Conservation (phyloP, 2,797 vertebrate species). For the Perdix hodgsoniae region DNA sequence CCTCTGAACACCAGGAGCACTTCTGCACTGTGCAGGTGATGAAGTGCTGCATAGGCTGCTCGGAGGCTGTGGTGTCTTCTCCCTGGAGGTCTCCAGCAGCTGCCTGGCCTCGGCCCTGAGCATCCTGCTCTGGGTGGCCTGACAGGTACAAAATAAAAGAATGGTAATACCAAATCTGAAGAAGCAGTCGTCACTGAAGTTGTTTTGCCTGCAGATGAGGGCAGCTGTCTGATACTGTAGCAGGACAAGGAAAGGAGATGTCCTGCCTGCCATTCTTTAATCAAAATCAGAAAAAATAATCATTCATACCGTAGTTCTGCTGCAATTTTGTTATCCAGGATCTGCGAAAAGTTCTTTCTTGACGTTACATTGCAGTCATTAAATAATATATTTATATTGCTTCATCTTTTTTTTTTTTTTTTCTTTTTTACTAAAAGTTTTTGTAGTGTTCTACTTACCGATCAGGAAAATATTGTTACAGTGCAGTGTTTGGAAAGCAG, state of each 20-base stretch:
- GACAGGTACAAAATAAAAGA: not conserved
- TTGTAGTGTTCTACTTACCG: not conserved
- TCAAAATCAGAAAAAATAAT: not conserved
- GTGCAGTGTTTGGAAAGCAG: conserved; percentile 90
- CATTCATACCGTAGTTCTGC: not conserved
- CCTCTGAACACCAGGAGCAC: not conserved
- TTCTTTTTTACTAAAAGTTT: not conserved
- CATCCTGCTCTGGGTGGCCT: not conserved
- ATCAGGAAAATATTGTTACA: conserved; percentile 72
- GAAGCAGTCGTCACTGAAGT: not conserved
- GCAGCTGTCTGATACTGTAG: not conserved
- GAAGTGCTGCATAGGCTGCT: not conserved
- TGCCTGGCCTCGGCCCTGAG: not conserved
- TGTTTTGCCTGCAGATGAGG: not conserved
- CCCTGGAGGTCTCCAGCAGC: not conserved
- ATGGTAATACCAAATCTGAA: not conserved
- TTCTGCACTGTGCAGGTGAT: not conserved
- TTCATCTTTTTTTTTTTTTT: not conserved
- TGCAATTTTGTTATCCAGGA: not conserved
- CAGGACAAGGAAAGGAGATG: not conserved
- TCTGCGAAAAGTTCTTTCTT: not conserved
- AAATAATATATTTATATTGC: not conserved
- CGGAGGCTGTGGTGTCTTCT: not conserved
- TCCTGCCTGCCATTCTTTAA: not conserved
- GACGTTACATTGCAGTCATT: not conserved